Evolutionary conservation across 2,888 invertebrate genomes (phyloP), one percentile per base, ranked within the genome.

Genomic region (Cinara cedri): DNA sequence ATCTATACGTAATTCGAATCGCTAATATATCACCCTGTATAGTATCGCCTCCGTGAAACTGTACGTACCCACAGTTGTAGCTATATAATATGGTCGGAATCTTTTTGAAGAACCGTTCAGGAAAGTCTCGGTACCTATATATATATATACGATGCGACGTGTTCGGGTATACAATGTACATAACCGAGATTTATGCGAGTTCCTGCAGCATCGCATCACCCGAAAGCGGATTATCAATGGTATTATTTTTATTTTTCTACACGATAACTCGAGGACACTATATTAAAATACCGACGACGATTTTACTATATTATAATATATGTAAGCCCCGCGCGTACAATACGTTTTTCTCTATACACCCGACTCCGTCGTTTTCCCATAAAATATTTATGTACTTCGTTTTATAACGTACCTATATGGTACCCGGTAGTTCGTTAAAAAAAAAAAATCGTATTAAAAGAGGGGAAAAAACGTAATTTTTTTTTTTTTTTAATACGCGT

Each of bases 161-260:
- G n/a, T n/a, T n/a, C 46, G 10, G 1, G 11, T 46, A 46, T 46
- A 13, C 46, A 46, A 1, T 46, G 10, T 46, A 13, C 46, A 46
- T 26, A 55, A 55, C 24, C 76, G 57, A 76, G 76, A 76, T 76
- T 76, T 76, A 76, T 76, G 76, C 46, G 66, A 55, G 54, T 51
- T 16, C 63, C 21, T 57, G 34, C 34, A 6, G 34, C 34, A 6
- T 4, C 34, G 34, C n/a, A n/a, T n/a, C n/a, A n/a, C n/a, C n/a
- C 54, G 65, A 26, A 76, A 19, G 66, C 55, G 76, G 76, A 76
- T 76, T 76, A 76, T 76, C 76, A 57, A 76, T 57, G 76, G 76
- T 55, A 19, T 66, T 66, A 49, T 71, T 60, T 34, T 3, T 57
- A 10, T 60, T 49, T 60, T 46, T 24, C 4, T n/a, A n/a, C n/a